Base-by-base conservation (phyloP, 2,113 vertebrate species). In the Sinocyclocheilus anshuiensis region DNA sequence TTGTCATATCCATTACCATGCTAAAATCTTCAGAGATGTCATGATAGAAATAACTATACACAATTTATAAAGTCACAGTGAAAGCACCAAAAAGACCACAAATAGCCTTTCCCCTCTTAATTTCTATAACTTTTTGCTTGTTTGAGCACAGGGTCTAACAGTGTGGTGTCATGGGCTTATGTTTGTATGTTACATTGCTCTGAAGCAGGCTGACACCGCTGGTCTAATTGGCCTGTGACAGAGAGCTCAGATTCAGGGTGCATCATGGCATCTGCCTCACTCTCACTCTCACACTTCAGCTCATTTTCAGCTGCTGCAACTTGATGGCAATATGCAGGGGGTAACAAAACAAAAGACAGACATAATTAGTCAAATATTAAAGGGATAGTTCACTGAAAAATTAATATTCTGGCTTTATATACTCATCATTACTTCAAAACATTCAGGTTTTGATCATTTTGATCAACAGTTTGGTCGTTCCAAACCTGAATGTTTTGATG, bases 171-270 rank as follows among this genome's bases (percentile, higher is more conserved):
- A 95, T 77, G 84, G 85, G 86, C 87, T 94, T 79, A 55, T 89
- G 92, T 94, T 91, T 94, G 91, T 88, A 87, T 94, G 94, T 85
- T 89, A 95, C 86, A 86, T 92, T 71, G 86, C 90, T 90, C 83
- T 90, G 90, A 85, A 89, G 87, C 90, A 89, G 20, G 63, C 88
- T 95, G 92, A 91, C 94, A 92, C 91, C 76, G 6, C 87, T 87
- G 84, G 90, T 93, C 93, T 95, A 95, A 95, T 94, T 94, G 91
- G 87, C 87, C 74, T 18, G 89, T 87, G 84, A 89, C 16, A 63
- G 90, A 92, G 72, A 65, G 42, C 7, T 42, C 8, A 42, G 85
- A 77, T 83, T 81, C 90, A 92, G 92, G 36, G 20, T 36, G 36
- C 71, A 72, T 55, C 24, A 57, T 39, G 77, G 91, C 91, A 76